Conservation (phyloP, 2,797 vertebrate species). For the Anabacerthia variegaticeps region DNA sequence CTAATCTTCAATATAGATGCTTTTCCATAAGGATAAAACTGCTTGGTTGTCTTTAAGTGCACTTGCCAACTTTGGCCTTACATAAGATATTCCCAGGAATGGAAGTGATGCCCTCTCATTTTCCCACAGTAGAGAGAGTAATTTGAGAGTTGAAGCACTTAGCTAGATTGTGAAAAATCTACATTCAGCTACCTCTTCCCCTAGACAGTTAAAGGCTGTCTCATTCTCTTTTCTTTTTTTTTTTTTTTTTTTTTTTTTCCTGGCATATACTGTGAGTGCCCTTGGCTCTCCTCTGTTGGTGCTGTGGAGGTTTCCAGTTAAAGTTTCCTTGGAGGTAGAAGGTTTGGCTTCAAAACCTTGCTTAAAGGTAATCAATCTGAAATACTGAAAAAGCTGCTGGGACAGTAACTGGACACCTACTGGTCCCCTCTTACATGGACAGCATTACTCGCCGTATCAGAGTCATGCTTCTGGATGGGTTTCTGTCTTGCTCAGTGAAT, state of each 20-base stretch:
- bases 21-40: neutral
- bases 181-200: neutral
- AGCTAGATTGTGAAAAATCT: neutral
- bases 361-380: neutral
- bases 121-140: neutral
- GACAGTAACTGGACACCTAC: neutral
- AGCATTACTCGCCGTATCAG: neutral
- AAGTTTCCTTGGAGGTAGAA: neutral
- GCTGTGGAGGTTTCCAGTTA: neutral
- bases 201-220: neutral
- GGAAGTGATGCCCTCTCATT: neutral
- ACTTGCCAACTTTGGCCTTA: neutral
- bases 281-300: neutral
- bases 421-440: neutral
- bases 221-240: neutral
- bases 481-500: slow-evolving; percentile 4
- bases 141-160: neutral
- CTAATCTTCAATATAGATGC: neutral
- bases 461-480: neutral
- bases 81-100: neutral
- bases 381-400: neutral
- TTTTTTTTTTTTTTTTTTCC: neutral
- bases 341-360: neutral
- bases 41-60: neutral
- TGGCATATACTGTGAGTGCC: neutral